Percentiles rank a stretch among this genome's conserved stretches.
Evolutionary conservation across 2,113 vertebrate species (phyloP).

Genomic region (Lampris megalopsis): DNA sequence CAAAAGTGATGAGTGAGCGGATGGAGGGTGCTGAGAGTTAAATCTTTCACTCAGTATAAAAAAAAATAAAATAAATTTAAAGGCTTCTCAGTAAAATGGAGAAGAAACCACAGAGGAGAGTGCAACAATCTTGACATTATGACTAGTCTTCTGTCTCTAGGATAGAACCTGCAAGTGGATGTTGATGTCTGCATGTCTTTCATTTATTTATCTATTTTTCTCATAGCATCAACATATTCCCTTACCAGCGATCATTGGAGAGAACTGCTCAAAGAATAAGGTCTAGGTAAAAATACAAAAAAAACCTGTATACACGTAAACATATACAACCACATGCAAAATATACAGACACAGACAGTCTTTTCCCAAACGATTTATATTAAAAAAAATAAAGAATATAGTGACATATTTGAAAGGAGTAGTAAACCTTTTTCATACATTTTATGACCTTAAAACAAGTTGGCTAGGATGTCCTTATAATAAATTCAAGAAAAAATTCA

Average conservation of each 20-base stretch:
- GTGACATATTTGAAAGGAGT: too few species aligned
- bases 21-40: slow-evolving; percentile 69
- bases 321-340: slow-evolving; percentile 3
- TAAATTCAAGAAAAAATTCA: too few species aligned
- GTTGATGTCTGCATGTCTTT: slow-evolving; percentile 28
- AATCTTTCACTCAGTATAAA: slow-evolving; percentile 66
- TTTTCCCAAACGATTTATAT: slow-evolving; percentile 6
- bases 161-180: slow-evolving; percentile 25
- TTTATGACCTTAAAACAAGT: too few species aligned
- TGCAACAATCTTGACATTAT: slow-evolving; percentile 60
- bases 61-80: slow-evolving; percentile 20
- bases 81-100: slow-evolving; percentile 62
- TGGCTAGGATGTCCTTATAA: too few species aligned
- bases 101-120: slow-evolving; percentile 64
- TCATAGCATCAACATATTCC: slow-evolving; percentile 20
- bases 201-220: slow-evolving; percentile 33
- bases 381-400: too few species aligned
- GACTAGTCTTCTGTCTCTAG: slow-evolving; percentile 56
- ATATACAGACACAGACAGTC: slow-evolving; percentile 12
- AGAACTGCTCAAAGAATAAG: slow-evolving; percentile 32
- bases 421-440: too few species aligned
- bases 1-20: slow-evolving; percentile 74
- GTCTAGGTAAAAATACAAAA: neutral
- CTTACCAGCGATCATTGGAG: slow-evolving; percentile 41
- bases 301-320: slow-evolving; percentile 10